These are phyloP conservation scores for Melolontha melolontha DNA, from an alignment of 2,888 invertebrate species.

Conservation along the genomic window DNA sequence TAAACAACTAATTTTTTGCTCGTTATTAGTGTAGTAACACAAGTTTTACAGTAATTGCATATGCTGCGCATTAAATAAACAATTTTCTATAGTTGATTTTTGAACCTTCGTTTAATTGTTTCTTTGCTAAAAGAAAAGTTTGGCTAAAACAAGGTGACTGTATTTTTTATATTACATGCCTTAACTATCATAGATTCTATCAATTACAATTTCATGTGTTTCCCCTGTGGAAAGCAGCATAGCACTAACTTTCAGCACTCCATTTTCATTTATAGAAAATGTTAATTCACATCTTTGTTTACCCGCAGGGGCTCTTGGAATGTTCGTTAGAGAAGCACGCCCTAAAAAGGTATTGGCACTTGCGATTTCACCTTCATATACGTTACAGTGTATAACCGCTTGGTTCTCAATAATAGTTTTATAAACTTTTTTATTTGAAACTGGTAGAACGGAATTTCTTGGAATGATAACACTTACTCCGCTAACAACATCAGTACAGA, in stretches of 20 bases:
- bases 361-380: slow-evolving; percentile 8
- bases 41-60: no score
- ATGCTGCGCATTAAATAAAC: not conserved
- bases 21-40: no score
- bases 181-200: not conserved
- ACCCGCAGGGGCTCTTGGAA: slow-evolving; percentile 7
- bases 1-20: no score
- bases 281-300: slow-evolving; percentile 11
- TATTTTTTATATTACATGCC: not conserved
- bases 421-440: slow-evolving; percentile 3
- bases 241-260: slow-evolving; percentile 1
- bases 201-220: slow-evolving; percentile 7
- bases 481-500: slow-evolving; percentile 34
- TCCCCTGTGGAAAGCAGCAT: slow-evolving; percentile 16
- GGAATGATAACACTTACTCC: slow-evolving; percentile 14
- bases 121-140: no score
- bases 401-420: not conserved
- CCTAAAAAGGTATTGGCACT: slow-evolving; percentile 4
- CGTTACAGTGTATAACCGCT: slow-evolving; percentile 14
- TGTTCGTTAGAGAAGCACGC: slow-evolving; percentile 6
- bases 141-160: no score
- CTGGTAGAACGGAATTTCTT: slow-evolving; percentile 11
- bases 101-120: no score
- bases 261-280: slow-evolving; percentile 16
- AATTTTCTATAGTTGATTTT: not conserved